Evolutionary conservation across 2,113 vertebrate species (phyloP).

Genomic region (Phylloscopus trochiloides): DNA sequence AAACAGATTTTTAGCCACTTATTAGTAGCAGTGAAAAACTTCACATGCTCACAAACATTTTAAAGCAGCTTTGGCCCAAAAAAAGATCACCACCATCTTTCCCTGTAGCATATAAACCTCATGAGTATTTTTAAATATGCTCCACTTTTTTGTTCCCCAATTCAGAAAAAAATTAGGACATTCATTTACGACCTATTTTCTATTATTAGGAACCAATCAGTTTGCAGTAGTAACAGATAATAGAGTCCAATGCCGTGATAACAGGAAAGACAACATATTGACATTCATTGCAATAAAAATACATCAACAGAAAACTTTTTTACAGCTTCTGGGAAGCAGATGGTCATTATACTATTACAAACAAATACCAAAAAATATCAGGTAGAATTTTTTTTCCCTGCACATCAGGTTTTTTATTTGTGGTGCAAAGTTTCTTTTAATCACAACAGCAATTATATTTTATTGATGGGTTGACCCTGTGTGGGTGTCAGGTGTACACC

Average conservation of each 20-base stretch:
- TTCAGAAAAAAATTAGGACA: conserved; percentile 28
- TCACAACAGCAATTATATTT: background rate
- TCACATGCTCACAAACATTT: background rate
- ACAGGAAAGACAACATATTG: background rate
- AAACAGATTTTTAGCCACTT: background rate
- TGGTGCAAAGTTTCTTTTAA: background rate
- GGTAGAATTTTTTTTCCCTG: background rate
- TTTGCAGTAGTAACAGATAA: background rate
- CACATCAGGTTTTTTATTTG: background rate
- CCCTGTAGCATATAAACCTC: conserved; percentile 5
- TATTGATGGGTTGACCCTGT: background rate
- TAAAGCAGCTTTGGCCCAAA: background rate
- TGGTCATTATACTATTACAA: background rate
- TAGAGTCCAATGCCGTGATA: background rate
- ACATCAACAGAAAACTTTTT: background rate
- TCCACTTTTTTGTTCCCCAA: conserved; percentile 6
- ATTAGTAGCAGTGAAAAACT: background rate
- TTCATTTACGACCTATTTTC: conserved; percentile 43
- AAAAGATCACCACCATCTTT: background rate
- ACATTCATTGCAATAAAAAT: background rate
- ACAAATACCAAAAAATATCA: background rate
- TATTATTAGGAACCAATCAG: conserved; percentile 30
- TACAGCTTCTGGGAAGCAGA: background rate
- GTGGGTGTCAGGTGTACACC: background rate
- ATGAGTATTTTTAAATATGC: background rate